phyloP scores from a whole-genome alignment of 2,113 vertebrate genomes.

The Triplophysa rosa region DNA sequence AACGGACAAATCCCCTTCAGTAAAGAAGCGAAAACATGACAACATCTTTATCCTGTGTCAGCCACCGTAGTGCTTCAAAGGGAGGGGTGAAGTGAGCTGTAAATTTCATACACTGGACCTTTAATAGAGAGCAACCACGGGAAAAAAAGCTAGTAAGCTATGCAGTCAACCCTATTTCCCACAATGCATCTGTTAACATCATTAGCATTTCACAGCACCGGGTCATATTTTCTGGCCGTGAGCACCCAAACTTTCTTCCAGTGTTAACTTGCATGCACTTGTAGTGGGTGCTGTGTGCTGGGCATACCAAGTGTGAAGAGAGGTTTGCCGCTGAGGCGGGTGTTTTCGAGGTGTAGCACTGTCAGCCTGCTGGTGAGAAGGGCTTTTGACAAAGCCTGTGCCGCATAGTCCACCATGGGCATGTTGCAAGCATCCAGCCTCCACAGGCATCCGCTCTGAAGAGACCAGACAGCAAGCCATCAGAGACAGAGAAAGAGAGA shows the following conservation, averaged over 20 bases:
- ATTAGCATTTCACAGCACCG: conserved; percentile 18
- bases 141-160: background rate
- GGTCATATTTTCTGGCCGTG: conserved; percentile 14
- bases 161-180: conserved; percentile 10
- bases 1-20: too few species aligned
- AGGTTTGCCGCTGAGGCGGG: conserved; percentile 72
- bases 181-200: conserved; percentile 8
- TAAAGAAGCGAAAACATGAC: too few species aligned
- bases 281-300: conserved; percentile 10
- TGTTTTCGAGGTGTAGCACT: conserved; percentile 71
- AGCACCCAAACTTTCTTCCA: conserved; percentile 13
- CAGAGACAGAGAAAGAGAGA: conserved; percentile 33
- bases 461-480: conserved; percentile 49
- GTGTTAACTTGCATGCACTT: conserved; percentile 22
- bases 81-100: too few species aligned
- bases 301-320: conserved; percentile 74
- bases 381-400: conserved; percentile 69
- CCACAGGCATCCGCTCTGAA: conserved; percentile 73
- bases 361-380: conserved; percentile 70
- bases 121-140: background rate
- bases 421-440: conserved; percentile 72
- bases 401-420: conserved; percentile 64
- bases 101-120: too few species aligned
- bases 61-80: too few species aligned
- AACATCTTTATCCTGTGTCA: too few species aligned